phyloP scores from a whole-genome alignment of 2,113 vertebrate genomes.

The Pseudopodoces humilis region DNA sequence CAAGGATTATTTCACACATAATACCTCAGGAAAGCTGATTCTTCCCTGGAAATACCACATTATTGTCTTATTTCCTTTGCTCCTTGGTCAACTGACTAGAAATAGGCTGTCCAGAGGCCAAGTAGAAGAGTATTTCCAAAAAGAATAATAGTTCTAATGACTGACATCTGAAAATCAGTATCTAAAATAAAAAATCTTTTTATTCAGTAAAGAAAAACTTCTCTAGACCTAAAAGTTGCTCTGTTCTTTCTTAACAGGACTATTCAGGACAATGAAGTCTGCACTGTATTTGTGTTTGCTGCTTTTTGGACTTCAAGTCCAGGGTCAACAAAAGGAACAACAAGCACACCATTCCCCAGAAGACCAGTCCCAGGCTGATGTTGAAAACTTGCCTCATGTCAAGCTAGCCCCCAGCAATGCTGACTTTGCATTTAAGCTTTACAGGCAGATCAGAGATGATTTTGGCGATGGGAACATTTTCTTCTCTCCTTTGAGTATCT shows the following conservation, averaged over 20 bases:
- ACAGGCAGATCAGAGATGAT: slow-evolving; percentile 68
- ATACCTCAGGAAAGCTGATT: background rate
- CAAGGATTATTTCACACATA: background rate
- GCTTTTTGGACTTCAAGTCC: slow-evolving; percentile 47
- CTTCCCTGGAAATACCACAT: background rate
- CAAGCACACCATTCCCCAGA: background rate
- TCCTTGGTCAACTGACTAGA: background rate
- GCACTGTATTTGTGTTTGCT: slow-evolving; percentile 31
- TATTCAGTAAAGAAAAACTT: background rate
- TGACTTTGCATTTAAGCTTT: slow-evolving; percentile 81
- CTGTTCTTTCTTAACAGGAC: slow-evolving; percentile 25
- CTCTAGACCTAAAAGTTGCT: background rate
- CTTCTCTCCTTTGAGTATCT: slow-evolving; percentile 85
- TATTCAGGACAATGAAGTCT: slow-evolving; percentile 51
- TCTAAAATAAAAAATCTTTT: background rate
- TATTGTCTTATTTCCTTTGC: background rate
- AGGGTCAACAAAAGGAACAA: background rate
- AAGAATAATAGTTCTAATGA: background rate
- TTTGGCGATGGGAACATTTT: slow-evolving; percentile 73
- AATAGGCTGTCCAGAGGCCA: background rate
- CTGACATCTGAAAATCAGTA: background rate
- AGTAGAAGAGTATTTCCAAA: background rate
- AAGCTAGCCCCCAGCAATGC: slow-evolving; percentile 69
- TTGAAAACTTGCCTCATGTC: background rate
- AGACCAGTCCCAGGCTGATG: background rate